These are phyloP conservation scores for Sebastes goodei DNA, from an alignment of 2,797 vertebrate genomes.

Conservation along the genomic window DNA sequence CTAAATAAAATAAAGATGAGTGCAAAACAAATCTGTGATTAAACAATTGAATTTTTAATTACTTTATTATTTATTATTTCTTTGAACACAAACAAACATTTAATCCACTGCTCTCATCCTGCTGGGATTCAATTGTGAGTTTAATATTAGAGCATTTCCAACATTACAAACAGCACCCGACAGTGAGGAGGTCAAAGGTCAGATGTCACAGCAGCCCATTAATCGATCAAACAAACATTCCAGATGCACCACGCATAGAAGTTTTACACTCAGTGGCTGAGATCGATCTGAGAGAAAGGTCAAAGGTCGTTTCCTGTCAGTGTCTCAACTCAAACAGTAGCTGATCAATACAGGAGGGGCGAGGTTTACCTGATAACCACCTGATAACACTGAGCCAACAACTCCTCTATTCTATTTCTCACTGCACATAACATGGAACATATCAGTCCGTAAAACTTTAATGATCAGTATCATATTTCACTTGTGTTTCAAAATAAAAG, in stretches of 20 bases:
- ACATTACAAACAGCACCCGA: neutral
- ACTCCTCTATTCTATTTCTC: neutral
- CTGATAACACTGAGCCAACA: constrained; percentile 9
- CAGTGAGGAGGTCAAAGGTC: constrained; percentile 27
- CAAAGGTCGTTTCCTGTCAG: constrained; percentile 62
- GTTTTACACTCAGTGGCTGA: constrained; percentile 7
- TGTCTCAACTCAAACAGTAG: constrained; percentile 57
- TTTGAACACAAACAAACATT: neutral
- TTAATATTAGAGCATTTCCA: neutral
- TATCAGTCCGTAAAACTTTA: neutral
- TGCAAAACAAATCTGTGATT: neutral
- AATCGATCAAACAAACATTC: constrained; percentile 50
- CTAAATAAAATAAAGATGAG: neutral
- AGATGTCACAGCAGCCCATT: neutral
- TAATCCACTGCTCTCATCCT: neutral
- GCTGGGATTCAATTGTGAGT: neutral
- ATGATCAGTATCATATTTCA: neutral
- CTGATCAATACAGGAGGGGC: constrained; percentile 53
- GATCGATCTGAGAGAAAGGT: constrained; percentile 28
- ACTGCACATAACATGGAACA: fast-evolving
- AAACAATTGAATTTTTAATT: fast-evolving
- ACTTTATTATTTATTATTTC: too few relatives aligned
- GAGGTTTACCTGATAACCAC: constrained; percentile 20
- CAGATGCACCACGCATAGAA: neutral
- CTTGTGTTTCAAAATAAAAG: neutral